These are phyloP conservation scores for Capreolus pygargus DNA, from an alignment of 2,113 vertebrate species.

Conservation along the genomic window DNA sequence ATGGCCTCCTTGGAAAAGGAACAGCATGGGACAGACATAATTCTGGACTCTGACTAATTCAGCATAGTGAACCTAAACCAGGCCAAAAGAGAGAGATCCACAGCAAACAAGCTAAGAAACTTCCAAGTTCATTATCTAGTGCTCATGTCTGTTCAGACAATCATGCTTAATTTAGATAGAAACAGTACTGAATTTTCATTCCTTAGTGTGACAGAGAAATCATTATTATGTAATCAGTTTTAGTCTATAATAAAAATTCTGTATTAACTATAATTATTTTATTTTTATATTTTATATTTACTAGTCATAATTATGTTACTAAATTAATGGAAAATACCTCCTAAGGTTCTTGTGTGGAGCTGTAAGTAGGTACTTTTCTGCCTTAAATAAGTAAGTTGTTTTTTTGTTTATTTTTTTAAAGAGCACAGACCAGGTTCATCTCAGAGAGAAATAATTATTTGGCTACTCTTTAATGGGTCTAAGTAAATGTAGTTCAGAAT, in stretches of 20 bases:
- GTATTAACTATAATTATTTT: neutral
- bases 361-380: neutral
- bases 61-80: neutral
- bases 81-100: neutral
- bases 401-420: neutral
- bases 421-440: neutral
- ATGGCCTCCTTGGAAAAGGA: neutral
- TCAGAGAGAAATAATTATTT: neutral
- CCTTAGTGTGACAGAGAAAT: neutral
- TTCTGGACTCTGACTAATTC: neutral
- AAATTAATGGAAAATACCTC: neutral
- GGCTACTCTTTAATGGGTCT: neutral
- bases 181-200: neutral
- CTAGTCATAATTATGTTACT: neutral
- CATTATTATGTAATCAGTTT: neutral
- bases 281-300: neutral
- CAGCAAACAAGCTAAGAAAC: neutral
- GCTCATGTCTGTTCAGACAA: neutral
- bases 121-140: neutral
- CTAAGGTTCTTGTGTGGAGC: neutral
- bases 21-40: neutral
- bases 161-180: neutral
- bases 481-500: neutral
- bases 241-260: neutral
- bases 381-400: neutral